phyloP scores from a whole-genome alignment of 2,797 vertebrate species.

The Anguilla obscura region DNA sequence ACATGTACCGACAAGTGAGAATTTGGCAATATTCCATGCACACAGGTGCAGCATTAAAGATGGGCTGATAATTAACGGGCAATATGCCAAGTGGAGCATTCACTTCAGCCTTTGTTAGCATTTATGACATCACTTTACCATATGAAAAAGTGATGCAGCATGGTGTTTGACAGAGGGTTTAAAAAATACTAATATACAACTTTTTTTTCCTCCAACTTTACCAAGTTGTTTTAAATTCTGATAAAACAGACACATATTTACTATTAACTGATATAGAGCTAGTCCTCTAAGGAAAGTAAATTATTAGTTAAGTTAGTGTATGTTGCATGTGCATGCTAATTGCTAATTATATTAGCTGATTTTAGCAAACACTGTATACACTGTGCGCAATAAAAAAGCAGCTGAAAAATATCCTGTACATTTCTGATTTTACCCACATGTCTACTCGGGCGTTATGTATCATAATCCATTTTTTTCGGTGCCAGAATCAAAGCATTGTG shows the following conservation, averaged over 20 bases:
- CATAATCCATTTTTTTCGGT: background rate
- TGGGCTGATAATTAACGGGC: background rate
- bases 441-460: background rate
- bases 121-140: background rate
- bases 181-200: background rate
- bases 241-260: too few species aligned
- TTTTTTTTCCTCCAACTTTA: too few species aligned
- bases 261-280: background rate
- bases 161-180: background rate
- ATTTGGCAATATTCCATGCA: background rate
- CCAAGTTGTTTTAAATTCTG: too few species aligned
- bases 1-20: background rate
- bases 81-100: background rate
- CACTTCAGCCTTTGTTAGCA: background rate
- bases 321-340: background rate
- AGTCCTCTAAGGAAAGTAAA: background rate
- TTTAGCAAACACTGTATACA: background rate
- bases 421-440: background rate
- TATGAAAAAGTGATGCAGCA: background rate
- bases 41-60: background rate
- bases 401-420: background rate
- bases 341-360: background rate
- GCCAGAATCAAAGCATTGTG: background rate
- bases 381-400: background rate
- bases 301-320: background rate